Percentiles rank a stretch among this genome's conserved stretches.
These are phyloP conservation scores for Labroides dimidiatus DNA, from an alignment of 2,797 vertebrate genomes.

Conservation along the genomic window DNA sequence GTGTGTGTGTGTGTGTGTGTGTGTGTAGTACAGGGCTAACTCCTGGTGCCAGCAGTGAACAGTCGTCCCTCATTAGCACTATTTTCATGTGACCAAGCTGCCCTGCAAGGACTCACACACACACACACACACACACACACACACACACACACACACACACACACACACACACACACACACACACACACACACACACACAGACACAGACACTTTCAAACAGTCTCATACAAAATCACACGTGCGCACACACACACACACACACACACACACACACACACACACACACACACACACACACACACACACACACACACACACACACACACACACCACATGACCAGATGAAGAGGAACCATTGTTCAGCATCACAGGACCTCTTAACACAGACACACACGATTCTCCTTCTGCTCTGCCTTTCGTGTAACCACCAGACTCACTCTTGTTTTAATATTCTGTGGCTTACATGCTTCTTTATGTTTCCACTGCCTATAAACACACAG, in stretches of 20 bases:
- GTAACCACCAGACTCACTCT: conserved; percentile 71
- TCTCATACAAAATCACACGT: conserved; percentile 65
- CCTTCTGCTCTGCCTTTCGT: conserved; percentile 60
- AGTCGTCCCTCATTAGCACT: conserved; percentile 74
- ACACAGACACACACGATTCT: conserved; percentile 73
- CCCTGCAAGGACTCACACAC: conserved; percentile 45
- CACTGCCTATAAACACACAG: conserved; percentile 63
- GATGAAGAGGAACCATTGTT: conserved; percentile 85
- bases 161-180: conserved; percentile 38
- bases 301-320: conserved; percentile 31
- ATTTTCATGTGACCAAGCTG: conserved; percentile 80
- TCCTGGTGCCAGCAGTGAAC: conserved; percentile 72
- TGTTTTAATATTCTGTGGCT: conserved; percentile 77
- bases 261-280: conserved; percentile 54
- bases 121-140: conserved; percentile 21
- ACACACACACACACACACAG: too few species aligned
- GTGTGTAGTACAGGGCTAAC: conserved; percentile 49
- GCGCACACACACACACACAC: conserved; percentile 17
- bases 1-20: conserved; percentile 30
- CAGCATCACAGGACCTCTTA: conserved; percentile 79
- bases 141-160: conserved; percentile 52
- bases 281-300: conserved; percentile 65
- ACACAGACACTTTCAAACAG: conserved; percentile 33
- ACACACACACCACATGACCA: conserved; percentile 77
- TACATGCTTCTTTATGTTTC: conserved; percentile 72